phyloP scores from a whole-genome alignment of 2,113 vertebrate genomes.

The Corydoras maculifer region DNA sequence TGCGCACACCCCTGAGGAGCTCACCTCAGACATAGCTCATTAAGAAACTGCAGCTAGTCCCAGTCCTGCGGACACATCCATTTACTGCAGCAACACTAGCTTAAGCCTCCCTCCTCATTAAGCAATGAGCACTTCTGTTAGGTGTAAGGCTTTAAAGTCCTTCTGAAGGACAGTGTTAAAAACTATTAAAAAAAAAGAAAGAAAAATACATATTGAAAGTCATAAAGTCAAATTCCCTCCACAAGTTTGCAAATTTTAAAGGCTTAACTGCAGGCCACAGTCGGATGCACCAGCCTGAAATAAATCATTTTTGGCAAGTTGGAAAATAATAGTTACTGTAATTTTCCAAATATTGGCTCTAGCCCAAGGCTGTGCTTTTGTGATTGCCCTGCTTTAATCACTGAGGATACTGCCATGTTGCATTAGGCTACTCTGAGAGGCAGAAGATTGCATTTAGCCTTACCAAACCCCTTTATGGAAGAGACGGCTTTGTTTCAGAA shows the following conservation, averaged over 20 bases:
- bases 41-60: constrained; percentile 52
- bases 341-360: constrained; percentile 29
- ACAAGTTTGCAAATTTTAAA: constrained; percentile 8
- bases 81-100: constrained; percentile 42
- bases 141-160: constrained; percentile 52
- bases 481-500: background rate
- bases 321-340: constrained; percentile 24
- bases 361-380: constrained; percentile 14
- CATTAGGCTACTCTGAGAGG: background rate
- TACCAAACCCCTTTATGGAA: background rate
- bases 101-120: constrained; percentile 50
- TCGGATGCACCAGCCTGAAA: constrained; percentile 10
- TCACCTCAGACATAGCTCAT: constrained; percentile 56
- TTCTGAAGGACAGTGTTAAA: constrained; percentile 42
- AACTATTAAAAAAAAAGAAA: constrained; percentile 21
- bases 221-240: constrained; percentile 47
- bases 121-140: constrained; percentile 49
- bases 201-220: constrained; percentile 42
- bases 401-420: constrained; percentile 8
- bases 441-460: background rate
- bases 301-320: constrained; percentile 17
- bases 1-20: constrained; percentile 48
- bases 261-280: constrained; percentile 7
- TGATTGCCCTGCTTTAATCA: constrained; percentile 22
- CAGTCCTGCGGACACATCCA: constrained; percentile 45